phyloP scores from a whole-genome alignment of 2,888 invertebrate species.

The Zeuzera pyrina region DNA sequence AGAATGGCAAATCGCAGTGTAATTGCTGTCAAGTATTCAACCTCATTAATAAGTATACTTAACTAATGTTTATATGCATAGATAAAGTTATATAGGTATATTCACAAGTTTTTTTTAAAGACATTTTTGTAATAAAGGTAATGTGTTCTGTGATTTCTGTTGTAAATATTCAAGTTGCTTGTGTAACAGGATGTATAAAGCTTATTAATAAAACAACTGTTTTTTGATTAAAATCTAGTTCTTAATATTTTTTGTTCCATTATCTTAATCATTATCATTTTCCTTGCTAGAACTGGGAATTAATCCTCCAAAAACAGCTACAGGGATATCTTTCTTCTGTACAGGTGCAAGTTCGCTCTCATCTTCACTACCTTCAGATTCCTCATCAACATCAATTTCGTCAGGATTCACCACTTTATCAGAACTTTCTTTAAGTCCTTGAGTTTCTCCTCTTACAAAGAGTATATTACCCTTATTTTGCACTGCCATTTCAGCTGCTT shows the following conservation, averaged over 20 bases:
- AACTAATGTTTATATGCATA: too few relatives aligned
- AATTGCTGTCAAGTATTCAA: too few relatives aligned
- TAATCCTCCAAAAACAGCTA: conserved; percentile 92
- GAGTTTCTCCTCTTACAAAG: conserved; percentile 91
- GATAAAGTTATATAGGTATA: background rate
- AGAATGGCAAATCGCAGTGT: too few relatives aligned
- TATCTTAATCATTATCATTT: conserved; percentile 8
- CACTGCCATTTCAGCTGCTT: conserved; percentile 80
- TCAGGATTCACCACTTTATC: conserved; percentile 88
- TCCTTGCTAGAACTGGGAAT: conserved; percentile 38
- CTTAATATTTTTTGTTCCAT: background rate
- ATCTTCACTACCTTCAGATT: conserved; percentile 75
- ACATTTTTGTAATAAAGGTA: conserved; percentile 5
- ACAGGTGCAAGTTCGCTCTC: conserved; percentile 79
- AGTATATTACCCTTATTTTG: conserved; percentile 77
- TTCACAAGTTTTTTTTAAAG: too few relatives aligned
- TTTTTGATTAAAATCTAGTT: conserved; percentile 22
- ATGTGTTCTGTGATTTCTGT: conserved; percentile 51
- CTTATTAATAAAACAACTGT: conserved; percentile 37
- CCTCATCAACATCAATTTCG: conserved; percentile 88
- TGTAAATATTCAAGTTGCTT: conserved; percentile 45
- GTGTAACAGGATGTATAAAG: conserved; percentile 37
- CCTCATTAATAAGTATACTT: too few relatives aligned
- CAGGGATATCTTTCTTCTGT: conserved; percentile 88
- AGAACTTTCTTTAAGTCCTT: conserved; percentile 77